Base-by-base conservation (phyloP, 2,888 invertebrate genomes). In the Pyrochroa serraticornis region DNA sequence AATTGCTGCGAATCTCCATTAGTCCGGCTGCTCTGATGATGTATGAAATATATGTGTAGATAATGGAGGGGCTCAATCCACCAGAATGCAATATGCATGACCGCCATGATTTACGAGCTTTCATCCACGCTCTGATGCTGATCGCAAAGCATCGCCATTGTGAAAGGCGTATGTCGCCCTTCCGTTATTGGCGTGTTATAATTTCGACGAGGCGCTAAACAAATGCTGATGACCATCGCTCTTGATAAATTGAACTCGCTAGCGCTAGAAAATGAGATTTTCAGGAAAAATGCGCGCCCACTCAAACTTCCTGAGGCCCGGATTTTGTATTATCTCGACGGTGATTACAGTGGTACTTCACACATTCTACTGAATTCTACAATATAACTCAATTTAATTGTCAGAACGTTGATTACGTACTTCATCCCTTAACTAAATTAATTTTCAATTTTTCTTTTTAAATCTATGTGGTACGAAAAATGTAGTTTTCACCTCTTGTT, bases 71-170 rank as follows among this genome's bases (percentile, higher is more conserved):
- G 46, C 62, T 66, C 64, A 44, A 66, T 66, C 64, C 64, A 47
- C 58, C 55, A 67, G 63, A 67, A 70, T 71, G 69, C 69, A 72
- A 69, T 70, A 67, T 73, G 71, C 69, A 71, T 68, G 68, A 64
- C 60, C 44, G 51, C 43, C 54, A 44, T 64, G 64, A 64, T 64
- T 64, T 64, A 64, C 56, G 56, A 58, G 50, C 55, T 58, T 64
- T 60, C 64, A 64, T 62, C 54, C 64, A 39, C 41, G 50, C 42
- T 22, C 46, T 59, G 58, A 59, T 54, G 58, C 32, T 55, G 59
- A 55, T 55, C 59, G 39, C 43, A 30, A 49, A 42, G 22, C 34
- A 51, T 47, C 30, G 36, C 44, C 45, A 53, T 58, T 59, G 50
- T 55, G 50, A 38, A 58, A 49, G 49, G 58, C 58, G 50, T 54